Base-by-base conservation (phyloP, 2,888 invertebrate genomes). In the Rhopalosiphum nymphaeae region DNA sequence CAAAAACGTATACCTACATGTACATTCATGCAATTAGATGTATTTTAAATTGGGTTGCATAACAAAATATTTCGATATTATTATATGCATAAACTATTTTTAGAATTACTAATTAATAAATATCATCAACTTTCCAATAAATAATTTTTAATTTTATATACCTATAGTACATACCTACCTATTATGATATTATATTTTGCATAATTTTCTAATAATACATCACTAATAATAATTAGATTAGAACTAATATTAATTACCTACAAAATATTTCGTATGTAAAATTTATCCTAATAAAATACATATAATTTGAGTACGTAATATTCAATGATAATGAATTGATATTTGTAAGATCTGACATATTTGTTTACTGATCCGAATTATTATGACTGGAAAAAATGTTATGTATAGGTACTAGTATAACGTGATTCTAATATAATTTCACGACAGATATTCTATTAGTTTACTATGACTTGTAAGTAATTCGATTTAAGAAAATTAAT, bases 291-390 rank as follows among this genome's bases (percentile, higher is more conserved):
- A 42, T 26, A 89, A 44, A 44, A 29, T 89, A 89, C 29, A 42
- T 10, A 3, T 56, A 42, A 42, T 89, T 57, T 42, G 5, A 89
- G 29, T 89, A 89, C 25, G 56, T 88, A 36, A 53, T 57, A 89
- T 88, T 36, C 36, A 42, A 29, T 44, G 44, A 13, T 57, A 42
- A 42, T 44, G 4, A 44, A 57, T 21, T 26, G 29, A 7, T 57
- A 57, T 53, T 26, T 86, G n/a, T 57, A 57, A 86, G 86, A 46
- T 46, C 13, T 86, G 91, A 91, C 91, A 86, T 57, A 91, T 91
- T 85, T 86, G 46, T 86, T 86, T 46, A 57, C 5, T 92, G 91
- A 92, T 87, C n/a, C 86, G 36, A 46, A 46, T 26, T 57, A 36
- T 87, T 46, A 49, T 61, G 46, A 26, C 57, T 7, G 56, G 10